Conservation (phyloP, 2,888 invertebrate species). For the Yponomeuta cagnagella region DNA sequence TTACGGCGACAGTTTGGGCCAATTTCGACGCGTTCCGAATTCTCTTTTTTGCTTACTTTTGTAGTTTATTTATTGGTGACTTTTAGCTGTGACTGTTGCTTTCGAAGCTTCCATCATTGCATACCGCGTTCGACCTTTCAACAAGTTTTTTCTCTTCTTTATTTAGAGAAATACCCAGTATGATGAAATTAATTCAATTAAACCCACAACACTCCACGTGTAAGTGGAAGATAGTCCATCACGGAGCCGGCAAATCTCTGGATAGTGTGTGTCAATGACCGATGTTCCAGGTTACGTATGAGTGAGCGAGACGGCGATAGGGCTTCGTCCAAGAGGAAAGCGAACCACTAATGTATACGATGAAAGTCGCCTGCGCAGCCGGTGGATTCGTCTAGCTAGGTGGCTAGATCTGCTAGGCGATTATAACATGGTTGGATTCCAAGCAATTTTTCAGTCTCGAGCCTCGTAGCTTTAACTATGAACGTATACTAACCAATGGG, state of each 20-base stretch:
- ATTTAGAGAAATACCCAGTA: neutral
- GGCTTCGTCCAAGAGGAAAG: constrained; percentile 64
- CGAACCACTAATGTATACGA: constrained; percentile 55
- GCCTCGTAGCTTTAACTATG: too few relatives aligned
- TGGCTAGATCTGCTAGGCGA: neutral
- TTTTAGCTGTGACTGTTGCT: neutral
- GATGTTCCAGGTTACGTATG: constrained; percentile 49
- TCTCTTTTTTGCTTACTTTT: neutral
- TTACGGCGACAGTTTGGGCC: neutral
- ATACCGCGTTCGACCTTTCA: neutral
- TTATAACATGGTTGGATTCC: neutral
- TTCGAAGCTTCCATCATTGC: neutral
- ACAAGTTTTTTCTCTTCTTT: neutral
- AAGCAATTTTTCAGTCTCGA: neutral
- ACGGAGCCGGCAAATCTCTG: constrained; percentile 42
- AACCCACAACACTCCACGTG: neutral
- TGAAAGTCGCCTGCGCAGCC: constrained; percentile 43
- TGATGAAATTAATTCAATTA: constrained; percentile 17
- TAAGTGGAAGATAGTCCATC: constrained; percentile 17
- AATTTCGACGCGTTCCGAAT: neutral
- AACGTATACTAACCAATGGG: too few relatives aligned
- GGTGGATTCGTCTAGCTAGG: constrained; percentile 7
- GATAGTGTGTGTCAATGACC: constrained; percentile 57
- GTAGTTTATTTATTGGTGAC: neutral
- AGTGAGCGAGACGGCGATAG: constrained; percentile 45